phyloP scores from a whole-genome alignment of 2,113 vertebrate genomes.

The Poicephalus meyeri region DNA sequence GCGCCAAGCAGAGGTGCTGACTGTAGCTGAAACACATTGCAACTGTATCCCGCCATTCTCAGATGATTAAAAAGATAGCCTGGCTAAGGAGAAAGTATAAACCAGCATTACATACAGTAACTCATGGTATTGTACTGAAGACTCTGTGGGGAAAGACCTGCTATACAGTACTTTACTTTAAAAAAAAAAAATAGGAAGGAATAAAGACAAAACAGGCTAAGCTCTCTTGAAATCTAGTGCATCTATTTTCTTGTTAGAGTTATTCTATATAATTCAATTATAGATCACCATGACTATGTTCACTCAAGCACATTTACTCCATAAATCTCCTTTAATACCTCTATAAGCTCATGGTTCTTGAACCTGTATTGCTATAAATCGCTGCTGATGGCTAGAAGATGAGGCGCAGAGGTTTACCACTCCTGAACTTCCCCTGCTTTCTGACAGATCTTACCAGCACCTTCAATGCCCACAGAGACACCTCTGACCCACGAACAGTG shows the following conservation, averaged over 20 bases:
- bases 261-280: conserved; percentile 62
- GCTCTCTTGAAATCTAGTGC: neutral
- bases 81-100: conserved; percentile 38
- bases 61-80: conserved; percentile 64
- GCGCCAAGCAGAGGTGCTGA: neutral
- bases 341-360: neutral
- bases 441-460: neutral
- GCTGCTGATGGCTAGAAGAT: neutral
- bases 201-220: neutral
- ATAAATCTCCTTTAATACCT: conserved; percentile 10
- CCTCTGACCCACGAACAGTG: neutral
- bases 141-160: neutral
- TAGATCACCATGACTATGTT: conserved; percentile 2
- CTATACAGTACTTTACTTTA: neutral
- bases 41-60: conserved; percentile 26
- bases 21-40: neutral
- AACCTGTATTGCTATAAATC: neutral
- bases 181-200: neutral
- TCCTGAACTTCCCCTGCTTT: neutral
- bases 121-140: neutral
- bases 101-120: conserved; percentile 37
- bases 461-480: neutral
- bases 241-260: conserved; percentile 39
- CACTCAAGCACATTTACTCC: conserved; percentile 18
- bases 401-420: neutral